These are phyloP conservation scores for Athetis lepigone DNA, from an alignment of 2,888 invertebrate species.

Conservation along the genomic window DNA sequence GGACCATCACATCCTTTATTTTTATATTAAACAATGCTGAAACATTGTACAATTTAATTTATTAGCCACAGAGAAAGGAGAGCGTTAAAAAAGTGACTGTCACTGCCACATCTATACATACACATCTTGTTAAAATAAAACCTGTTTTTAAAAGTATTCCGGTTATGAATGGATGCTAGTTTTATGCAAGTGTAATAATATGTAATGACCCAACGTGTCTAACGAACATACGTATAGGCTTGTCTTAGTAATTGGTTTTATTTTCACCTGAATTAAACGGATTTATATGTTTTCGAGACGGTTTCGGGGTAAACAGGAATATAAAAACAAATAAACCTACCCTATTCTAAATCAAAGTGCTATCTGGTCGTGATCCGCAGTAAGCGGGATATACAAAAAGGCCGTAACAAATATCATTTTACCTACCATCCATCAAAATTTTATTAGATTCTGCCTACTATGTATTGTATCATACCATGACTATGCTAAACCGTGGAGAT, in stretches of 20 bases:
- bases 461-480: no score
- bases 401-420: not conserved
- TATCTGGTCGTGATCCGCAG: not conserved
- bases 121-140: conserved; percentile 58
- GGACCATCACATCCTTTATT: conserved; percentile 13
- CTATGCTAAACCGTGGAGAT: no score
- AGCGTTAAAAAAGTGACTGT: conserved; percentile 60
- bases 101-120: conserved; percentile 51
- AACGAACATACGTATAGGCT: conserved; percentile 30
- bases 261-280: conserved; percentile 6
- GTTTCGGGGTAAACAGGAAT: not conserved
- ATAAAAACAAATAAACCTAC: conserved; percentile 15
- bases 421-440: no score
- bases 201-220: conserved; percentile 26
- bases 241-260: conserved; percentile 37
- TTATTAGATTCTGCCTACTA: no score
- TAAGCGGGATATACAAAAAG: not conserved
- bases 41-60: conserved; percentile 36
- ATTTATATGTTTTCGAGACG: conserved; percentile 3
- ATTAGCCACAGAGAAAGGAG: conserved; percentile 61
- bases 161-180: conserved; percentile 59
- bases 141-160: conserved; percentile 67
- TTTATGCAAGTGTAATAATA: conserved; percentile 33
- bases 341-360: conserved; percentile 1
- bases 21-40: conserved; percentile 26